Evolutionary conservation across 2,797 vertebrate species (phyloP).

Genomic region (Leuciscus waleckii): DNA sequence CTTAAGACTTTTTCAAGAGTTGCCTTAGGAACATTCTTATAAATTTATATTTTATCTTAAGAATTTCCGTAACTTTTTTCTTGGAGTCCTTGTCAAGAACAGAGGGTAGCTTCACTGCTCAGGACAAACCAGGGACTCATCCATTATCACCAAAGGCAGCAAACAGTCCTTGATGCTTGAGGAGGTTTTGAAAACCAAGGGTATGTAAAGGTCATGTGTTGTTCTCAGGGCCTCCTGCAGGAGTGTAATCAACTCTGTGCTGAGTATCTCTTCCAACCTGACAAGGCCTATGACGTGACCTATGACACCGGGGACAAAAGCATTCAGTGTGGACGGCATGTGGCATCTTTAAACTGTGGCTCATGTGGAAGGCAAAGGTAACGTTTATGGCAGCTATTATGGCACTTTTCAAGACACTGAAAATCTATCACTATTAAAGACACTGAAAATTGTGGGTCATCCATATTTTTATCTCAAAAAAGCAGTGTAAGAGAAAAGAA

Average conservation of each 20-base stretch:
- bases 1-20: background rate
- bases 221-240: constrained; percentile 72
- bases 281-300: constrained; percentile 75
- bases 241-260: constrained; percentile 75
- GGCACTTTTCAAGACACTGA: too few relatives aligned
- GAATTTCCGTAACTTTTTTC: background rate
- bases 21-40: background rate
- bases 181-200: constrained; percentile 1
- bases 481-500: too few relatives aligned
- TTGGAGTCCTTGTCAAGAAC: background rate
- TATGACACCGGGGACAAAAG: constrained; percentile 80
- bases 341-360: constrained; percentile 79
- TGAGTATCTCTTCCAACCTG: constrained; percentile 80
- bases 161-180: background rate
- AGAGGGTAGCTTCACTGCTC: background rate
- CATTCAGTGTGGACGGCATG: constrained; percentile 77
- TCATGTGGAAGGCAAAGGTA: constrained; percentile 85
- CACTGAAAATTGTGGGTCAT: too few relatives aligned
- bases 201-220: constrained; percentile 1
- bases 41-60: background rate
- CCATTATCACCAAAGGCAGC: background rate
- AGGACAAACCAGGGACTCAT: background rate
- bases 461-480: too few relatives aligned
- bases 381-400: background rate
- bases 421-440: too few relatives aligned